A percentile compares a stretch with the other conserved stretches of the same genome.
Evolutionary conservation across 2,113 vertebrate genomes (phyloP).

Genomic region (Oryzias melastigma): DNA sequence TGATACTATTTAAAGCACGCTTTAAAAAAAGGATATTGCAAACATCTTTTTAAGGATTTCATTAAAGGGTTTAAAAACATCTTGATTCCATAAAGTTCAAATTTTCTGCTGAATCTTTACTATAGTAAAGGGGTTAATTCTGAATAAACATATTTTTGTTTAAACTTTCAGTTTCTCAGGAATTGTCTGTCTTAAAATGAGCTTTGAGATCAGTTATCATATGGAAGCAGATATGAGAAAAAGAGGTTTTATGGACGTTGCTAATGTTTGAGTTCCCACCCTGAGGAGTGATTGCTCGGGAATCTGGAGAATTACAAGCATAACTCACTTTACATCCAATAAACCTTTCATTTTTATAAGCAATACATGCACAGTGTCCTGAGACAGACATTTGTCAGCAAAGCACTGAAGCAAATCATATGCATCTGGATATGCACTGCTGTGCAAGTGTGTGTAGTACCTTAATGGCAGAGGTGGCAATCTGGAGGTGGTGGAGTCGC

Average conservation of each 20-base stretch:
- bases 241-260: conserved; percentile 16
- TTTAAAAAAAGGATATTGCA: too few relatives aligned
- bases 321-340: not conserved
- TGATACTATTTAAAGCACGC: too few relatives aligned
- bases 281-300: conserved; percentile 21
- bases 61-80: too few relatives aligned
- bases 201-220: conserved; percentile 23
- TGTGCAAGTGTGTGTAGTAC: conserved; percentile 62
- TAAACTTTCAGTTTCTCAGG: too few relatives aligned
- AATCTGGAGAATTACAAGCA: conserved; percentile 18
- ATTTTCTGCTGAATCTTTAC: too few relatives aligned
- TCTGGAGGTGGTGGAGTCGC: conserved; percentile 95
- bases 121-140: too few relatives aligned
- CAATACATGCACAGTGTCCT: not conserved
- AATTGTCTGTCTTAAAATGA: not conserved
- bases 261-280: conserved; percentile 22
- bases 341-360: conserved; percentile 14
- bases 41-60: too few relatives aligned
- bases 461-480: conserved; percentile 96
- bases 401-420: not conserved
- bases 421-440: not conserved
- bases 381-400: not conserved
- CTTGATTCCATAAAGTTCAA: too few relatives aligned
- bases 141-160: too few relatives aligned
- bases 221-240: too few relatives aligned